Evolutionary conservation across 2,113 vertebrate genomes (phyloP), one percentile per base, ranked within the genome.

Genomic region (Gymnobelideus leadbeateri): DNA sequence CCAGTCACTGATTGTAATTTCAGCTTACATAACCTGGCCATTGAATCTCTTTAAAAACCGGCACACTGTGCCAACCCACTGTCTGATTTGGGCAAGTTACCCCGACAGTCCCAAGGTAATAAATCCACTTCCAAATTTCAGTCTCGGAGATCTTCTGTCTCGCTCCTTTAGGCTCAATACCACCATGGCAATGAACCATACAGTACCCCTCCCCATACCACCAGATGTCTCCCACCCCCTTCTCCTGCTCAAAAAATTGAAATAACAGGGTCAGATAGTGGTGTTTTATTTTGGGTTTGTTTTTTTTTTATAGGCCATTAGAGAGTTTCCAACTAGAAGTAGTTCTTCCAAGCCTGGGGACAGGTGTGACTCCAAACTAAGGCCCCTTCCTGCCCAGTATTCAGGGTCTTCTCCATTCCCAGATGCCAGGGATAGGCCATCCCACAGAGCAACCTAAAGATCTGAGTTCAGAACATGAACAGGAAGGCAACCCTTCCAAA

Each of bases 401-500:
- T 68, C 31, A 68, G 37, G 14, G 61, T n/a, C 61, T n/a, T 37
- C 12, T 14, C 61, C 2, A 19, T 16, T 77, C 16, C 61, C 31
- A 19, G 31, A 19, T n/a, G n/a, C 61, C 37, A 4, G 19, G 37
- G 14, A n/a, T 61, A 52, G 89, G 77, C 94, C 0, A 47, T 96
- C 96, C 93, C 51, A 0, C 61, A 92, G 94, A 92, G 95, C 9
- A 0, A 0, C 89, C 92, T 96, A 90, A 25, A 0, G 93, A 95
- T 46, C 14, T 53, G 91, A 0, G 5, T 47, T 93, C 95, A 55
- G 89, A 91, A 68, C 90, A 0, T 91, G 93, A 96, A 89, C 31
- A 97, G 8, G 19, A 91, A 95, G 37, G 55, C 96, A 96, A 97
- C 92, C 91, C 95, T 96, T 92, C 96, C 95, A 97, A 97, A 97